Evolutionary conservation across 2,797 vertebrate species (phyloP), one percentile per base, ranked within the genome.

Genomic region (Hirundo rustica): DNA sequence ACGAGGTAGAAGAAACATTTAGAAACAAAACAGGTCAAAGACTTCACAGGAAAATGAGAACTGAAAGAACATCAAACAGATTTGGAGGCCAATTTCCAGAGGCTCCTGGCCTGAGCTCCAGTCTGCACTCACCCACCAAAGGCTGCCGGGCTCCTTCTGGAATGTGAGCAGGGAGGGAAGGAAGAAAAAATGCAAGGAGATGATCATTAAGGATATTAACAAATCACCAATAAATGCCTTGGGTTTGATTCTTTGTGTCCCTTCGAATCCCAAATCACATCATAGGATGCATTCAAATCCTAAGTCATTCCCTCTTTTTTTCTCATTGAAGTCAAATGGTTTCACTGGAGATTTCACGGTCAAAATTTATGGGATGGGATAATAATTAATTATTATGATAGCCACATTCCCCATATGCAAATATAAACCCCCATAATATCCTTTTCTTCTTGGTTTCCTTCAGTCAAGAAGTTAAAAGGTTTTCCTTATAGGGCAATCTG

Each of bases 141-240:
- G 98, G 97, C 92, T 98, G 98, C 89, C 98, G 97, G 76, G 96
- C 89, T 65, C 98, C 98, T 98, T 95, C 64, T 96, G 93, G 27
- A 78, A 19, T 17, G 74, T 10, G 60, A 66, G 20, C 62, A 29
- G 13, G 26, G 26, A 75, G 51, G 27, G 32, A 53, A 19, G 61
- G 81, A 79, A 60, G 44, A 76, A 85, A 77, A 60, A 57, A 54
- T 21, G 5, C 26, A 78, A 80, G 15, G 80, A 87, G 83, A 2
- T n/a, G 61, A n/a, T 91, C 51, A 92, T 60, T 85, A 57, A 55
- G 20, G 79, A 30, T 45, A 62, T 40, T 48, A 81, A 73, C 32
- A 89, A 74, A 71, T 34, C 30, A 16, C 29, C 34, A 38, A 9
- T 58, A 64, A 64, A 68, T 30, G 42, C 23, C 53, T 54, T 36